A percentile compares a stretch with the other conserved stretches of the same genome.
Evolutionary conservation across 2,797 vertebrate genomes (phyloP).

Genomic region (Lepilemur septentrionalis): DNA sequence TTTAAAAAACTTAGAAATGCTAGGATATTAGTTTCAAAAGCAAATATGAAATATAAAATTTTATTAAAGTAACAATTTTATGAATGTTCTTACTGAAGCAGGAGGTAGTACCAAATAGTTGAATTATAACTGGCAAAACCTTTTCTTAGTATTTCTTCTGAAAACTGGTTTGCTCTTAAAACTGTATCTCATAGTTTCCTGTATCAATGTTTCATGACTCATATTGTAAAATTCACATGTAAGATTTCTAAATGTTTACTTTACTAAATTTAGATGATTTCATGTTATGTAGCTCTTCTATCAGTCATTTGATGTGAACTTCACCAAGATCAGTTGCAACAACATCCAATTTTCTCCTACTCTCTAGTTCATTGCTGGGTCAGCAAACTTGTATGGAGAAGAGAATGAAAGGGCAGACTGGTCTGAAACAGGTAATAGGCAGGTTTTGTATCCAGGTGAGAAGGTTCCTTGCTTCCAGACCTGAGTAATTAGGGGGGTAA

Average conservation of each 20-base stretch:
- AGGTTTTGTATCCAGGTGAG: slow-evolving; percentile 89
- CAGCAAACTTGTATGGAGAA: slow-evolving; percentile 84
- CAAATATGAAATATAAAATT: background rate
- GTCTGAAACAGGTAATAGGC: slow-evolving; percentile 85
- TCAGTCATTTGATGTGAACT: slow-evolving; percentile 84
- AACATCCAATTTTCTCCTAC: slow-evolving; percentile 87
- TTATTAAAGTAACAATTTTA: slow-evolving; percentile 69
- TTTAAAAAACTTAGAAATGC: slow-evolving; percentile 60
- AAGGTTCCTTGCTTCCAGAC: slow-evolving; percentile 86
- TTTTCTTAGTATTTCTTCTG: slow-evolving; percentile 38
- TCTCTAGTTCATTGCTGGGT: slow-evolving; percentile 87
- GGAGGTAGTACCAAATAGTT: slow-evolving; percentile 66
- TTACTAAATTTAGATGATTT: slow-evolving; percentile 82
- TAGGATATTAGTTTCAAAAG: slow-evolving; percentile 50
- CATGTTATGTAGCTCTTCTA: slow-evolving; percentile 81
- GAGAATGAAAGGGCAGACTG: slow-evolving; percentile 83
- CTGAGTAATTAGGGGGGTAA: slow-evolving; percentile 89
- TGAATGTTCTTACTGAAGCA: slow-evolving; percentile 45
- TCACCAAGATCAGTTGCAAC: slow-evolving; percentile 85
- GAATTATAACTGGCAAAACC: slow-evolving; percentile 64
- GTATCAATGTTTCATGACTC: slow-evolving; percentile 50
- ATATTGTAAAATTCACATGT: slow-evolving; percentile 71
- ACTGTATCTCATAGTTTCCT: slow-evolving; percentile 40
- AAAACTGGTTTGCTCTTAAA: slow-evolving; percentile 57
- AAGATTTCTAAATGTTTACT: slow-evolving; percentile 79